Percentiles rank a stretch among this genome's conserved stretches.
phyloP scores from a whole-genome alignment of 2,797 vertebrate species.

The Silurus aristotelis region DNA sequence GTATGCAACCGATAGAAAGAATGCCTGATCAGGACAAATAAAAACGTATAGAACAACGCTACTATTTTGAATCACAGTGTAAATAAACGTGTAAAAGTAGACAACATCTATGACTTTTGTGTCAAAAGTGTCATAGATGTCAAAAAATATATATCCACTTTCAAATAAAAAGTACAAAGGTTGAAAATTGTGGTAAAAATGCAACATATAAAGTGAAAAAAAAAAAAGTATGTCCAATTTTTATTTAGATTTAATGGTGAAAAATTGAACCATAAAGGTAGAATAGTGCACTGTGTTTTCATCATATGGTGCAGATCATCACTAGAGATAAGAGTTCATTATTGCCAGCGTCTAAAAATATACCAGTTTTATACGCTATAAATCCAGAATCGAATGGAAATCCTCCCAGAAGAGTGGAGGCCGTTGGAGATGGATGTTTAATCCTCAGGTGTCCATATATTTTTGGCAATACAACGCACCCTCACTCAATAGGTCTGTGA shows the following conservation, averaged over 20 bases:
- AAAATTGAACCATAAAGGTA: neutral
- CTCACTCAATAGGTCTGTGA: neutral
- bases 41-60: neutral
- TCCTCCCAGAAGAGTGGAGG: neutral
- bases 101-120: no score
- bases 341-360: neutral
- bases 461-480: neutral
- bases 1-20: neutral
- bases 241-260: no score
- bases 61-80: no score
- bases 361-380: no score
- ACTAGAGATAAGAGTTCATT: neutral
- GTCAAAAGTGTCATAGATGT: no score
- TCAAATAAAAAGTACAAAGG: no score
- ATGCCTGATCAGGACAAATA: neutral
- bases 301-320: neutral
- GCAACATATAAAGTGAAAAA: no score
- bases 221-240: neutral
- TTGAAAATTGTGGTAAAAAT: no score
- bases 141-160: no score
- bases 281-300: neutral
- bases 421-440: neutral
- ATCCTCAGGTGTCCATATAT: neutral
- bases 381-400: neutral
- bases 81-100: no score